Percentiles rank a stretch among this genome's conserved stretches.
These are phyloP conservation scores for Oryzias javanicus DNA, from an alignment of 2,113 vertebrate species.

Conservation along the genomic window DNA sequence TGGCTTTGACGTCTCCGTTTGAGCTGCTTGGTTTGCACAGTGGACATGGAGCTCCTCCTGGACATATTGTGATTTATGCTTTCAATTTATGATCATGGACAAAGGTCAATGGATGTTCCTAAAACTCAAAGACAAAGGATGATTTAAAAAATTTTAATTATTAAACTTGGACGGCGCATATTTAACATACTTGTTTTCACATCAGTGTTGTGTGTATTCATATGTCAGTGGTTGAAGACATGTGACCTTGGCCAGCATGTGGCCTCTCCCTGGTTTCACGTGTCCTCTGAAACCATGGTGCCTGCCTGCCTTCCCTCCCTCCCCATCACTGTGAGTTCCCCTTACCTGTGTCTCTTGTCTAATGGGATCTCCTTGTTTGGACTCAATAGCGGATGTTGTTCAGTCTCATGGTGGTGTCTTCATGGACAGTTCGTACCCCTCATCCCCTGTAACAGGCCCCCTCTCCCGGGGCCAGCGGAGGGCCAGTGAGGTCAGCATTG, in stretches of 20 bases:
- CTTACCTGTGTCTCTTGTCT: conserved; percentile 74
- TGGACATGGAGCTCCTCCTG: conserved; percentile 14
- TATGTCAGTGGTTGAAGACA: conserved; percentile 28
- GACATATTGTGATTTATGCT: conserved; percentile 12
- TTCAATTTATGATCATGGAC: conserved; percentile 32
- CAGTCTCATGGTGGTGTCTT: conserved; percentile 94
- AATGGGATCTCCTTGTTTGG: conserved; percentile 86
- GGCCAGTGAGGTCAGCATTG: conserved; percentile 96
- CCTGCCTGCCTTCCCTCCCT: conserved; percentile 23
- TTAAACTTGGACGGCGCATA: background rate
- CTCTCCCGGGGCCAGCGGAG: conserved; percentile 88
- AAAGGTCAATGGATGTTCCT: conserved; percentile 46
- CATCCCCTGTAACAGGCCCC: conserved; percentile 85
- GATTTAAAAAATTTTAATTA: background rate
- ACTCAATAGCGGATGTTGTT: conserved; percentile 92
- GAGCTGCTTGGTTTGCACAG: conserved; percentile 27
- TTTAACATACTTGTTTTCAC: conserved; percentile 21
- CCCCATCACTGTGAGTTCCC: conserved; percentile 49
- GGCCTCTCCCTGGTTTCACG: conserved; percentile 37
- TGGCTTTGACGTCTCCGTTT: conserved; percentile 32
- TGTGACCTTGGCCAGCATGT: conserved; percentile 28
- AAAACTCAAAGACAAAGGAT: conserved; percentile 4
- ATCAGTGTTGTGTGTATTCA: conserved; percentile 47
- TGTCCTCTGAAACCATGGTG: conserved; percentile 41
- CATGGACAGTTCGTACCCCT: conserved; percentile 88